Evolutionary conservation across 2,888 invertebrate species (phyloP).

Genomic region (Acheta domesticus): DNA sequence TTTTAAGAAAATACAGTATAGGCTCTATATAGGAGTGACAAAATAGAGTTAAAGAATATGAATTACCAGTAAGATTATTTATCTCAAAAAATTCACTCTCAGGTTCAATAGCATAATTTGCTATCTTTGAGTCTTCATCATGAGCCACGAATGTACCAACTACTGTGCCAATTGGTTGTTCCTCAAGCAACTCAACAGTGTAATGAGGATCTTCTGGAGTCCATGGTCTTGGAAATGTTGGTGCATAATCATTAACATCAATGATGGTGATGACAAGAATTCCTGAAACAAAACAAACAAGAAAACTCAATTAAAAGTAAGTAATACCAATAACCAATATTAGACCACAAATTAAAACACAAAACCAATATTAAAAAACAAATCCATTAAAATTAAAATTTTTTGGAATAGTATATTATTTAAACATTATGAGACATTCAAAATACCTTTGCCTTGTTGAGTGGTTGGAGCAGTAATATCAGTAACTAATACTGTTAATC

Average conservation of each 20-base stretch:
- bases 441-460: constrained; percentile 70
- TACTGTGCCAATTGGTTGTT: constrained; percentile 74
- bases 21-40: not conserved
- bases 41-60: not conserved
- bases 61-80: constrained; percentile 71
- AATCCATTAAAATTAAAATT: too few species aligned
- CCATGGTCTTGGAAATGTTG: constrained; percentile 69
- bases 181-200: constrained; percentile 69
- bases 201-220: constrained; percentile 61
- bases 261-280: constrained; percentile 59
- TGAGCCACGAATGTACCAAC: constrained; percentile 73
- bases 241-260: constrained; percentile 58
- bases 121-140: constrained; percentile 79
- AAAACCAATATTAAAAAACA: constrained; percentile 25
- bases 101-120: constrained; percentile 64
- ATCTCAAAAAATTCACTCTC: constrained; percentile 74
- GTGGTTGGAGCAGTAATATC: constrained; percentile 75
- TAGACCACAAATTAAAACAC: constrained; percentile 12
- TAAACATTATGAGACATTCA: too few species aligned
- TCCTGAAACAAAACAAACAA: constrained; percentile 48
- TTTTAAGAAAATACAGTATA: not conserved
- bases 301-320: constrained; percentile 19
- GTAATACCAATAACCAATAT: constrained; percentile 24
- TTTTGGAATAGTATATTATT: too few species aligned
- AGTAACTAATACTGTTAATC: constrained; percentile 73